Evolutionary conservation across 2,113 vertebrate genomes (phyloP), one percentile per base, ranked within the genome.

Genomic region (Hippoglossus stenolepis): DNA sequence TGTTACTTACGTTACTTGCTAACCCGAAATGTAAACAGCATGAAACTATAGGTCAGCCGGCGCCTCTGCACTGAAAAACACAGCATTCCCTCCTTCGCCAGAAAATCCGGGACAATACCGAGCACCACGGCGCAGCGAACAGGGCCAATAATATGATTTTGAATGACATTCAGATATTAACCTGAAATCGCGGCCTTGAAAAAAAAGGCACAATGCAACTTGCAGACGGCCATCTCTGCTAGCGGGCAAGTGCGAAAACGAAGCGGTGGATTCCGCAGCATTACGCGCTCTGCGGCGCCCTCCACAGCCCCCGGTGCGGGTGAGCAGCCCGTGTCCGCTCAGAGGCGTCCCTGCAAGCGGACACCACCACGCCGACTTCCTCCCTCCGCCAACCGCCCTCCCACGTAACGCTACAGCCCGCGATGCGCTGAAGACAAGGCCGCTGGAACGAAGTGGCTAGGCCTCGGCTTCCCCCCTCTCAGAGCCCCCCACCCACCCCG

Each of bases 361-460:
- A 88, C 85, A 75, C 89, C 92, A 70, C 85, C 91, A 90, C 73
- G 49, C 83, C 35, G 75, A 89, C 89, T 92, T 91, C 91, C 90
- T 92, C 89, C 90, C 91, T 89, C 82, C 80, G 57, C 74, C 87
- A 86, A 43, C 89, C 91, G 79, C 91, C 91, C 91, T 92, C 91
- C 91, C 89, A 86, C 91, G 85, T 90, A 91, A 78, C 85, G 66
- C 71, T 82, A 65, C 83, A 90, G 87, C 89, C 91, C 77, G 87
- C 87, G 89, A 89, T 91, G 82, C 91, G 65, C 90, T 28, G 87
- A 80, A 93, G 89, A 92, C 89, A 92, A 93, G 93, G 94, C 93
- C 94, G 90, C 87, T 91, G 83, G 83, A 94, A 88, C 88, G 81
- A 84, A 85, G 88, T 43, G 73, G 77, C 86, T 89, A 94, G 93